Evolutionary conservation across 2,888 invertebrate genomes (phyloP), one percentile per base, ranked within the genome.

Genomic region (Nemotelus nigrinus): DNA sequence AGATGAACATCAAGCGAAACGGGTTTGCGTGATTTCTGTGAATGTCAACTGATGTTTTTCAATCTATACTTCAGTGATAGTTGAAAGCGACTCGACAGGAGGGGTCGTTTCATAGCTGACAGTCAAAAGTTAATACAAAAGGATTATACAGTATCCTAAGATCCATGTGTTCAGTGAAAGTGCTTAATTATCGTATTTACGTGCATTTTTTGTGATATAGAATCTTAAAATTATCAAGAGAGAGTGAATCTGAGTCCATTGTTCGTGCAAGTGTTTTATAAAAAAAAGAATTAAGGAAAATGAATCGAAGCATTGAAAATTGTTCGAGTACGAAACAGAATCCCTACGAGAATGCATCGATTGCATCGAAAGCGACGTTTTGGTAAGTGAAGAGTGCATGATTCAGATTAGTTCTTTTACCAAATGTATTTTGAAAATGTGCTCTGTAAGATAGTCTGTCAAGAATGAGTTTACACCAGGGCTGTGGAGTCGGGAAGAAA

Each of bases 291-390:
- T n/a, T 3, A 63, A 63, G 25, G 10, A 74, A 63, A 60, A 74
- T 74, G 74, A 74, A 74, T 74, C 45, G 48, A 47, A 74, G 74
- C 50, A 47, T 60, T 25, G 74, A 60, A 48, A 63, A 74, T 63
- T 74, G 74, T 63, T 74, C 74, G 10, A 47, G 63, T 48, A 25
- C 25, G 25, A 74, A 74, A 50, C 25, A 50, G 8, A 79, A 79
- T 70, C 79, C 79, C 45, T 74, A 70, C 53, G 77, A 68, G 45
- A 79, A 53, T 7, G 77, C 79, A 3, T 41, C 74, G 8, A n/a
- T 79, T 41, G 7, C 75, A 39, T 79, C 79, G 41, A 72, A 77
- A 57, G 63, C 48, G 39, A 63, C 77, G 39, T 79, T 77, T 79
- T 79, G 79, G 78, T 78, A 72, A 78, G 78, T 76, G 5, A 25